A percentile compares a stretch with the other conserved stretches of the same genome.
These are phyloP conservation scores for Muricea muricata DNA, from an alignment of 92 coral and sea anemone genomes.

Conservation along the genomic window DNA sequence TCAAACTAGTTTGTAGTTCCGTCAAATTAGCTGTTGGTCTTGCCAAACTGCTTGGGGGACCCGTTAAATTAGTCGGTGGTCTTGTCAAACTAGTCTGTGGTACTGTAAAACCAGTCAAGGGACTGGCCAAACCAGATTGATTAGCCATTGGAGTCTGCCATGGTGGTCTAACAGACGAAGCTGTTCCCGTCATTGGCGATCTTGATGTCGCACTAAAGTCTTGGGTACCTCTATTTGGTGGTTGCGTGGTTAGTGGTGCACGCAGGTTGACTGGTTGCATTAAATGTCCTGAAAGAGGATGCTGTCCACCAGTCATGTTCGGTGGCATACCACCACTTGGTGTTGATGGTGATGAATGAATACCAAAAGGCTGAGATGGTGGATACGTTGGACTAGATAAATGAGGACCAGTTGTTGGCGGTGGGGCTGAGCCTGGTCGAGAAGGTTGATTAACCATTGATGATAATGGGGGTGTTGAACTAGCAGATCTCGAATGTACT, in stretches of 20 bases:
- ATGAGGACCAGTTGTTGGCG: neutral
- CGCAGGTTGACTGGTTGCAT: neutral
- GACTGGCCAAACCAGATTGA: conserved; percentile 2
- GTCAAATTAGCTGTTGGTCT: neutral
- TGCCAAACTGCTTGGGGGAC: neutral
- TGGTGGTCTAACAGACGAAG: conserved; percentile 24
- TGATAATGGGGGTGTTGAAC: conserved; percentile 60
- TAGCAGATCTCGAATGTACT: conserved; percentile 40
- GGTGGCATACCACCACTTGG: conserved; percentile 5
- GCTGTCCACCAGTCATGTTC: neutral
- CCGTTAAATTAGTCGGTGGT: neutral
- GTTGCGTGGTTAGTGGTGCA: neutral
- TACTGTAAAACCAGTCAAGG: neutral
- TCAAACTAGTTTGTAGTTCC: conserved; percentile 6
- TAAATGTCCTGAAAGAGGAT: neutral
- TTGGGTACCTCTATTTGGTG: neutral
- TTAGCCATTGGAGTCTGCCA: conserved; percentile 1
- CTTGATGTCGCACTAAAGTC: neutral
- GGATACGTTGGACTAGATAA: conserved; percentile 9
- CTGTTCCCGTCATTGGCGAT: neutral
- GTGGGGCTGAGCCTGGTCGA: conserved; percentile 76
- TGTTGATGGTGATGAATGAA: neutral
- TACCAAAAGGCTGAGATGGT: neutral
- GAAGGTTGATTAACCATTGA: conserved; percentile 58
- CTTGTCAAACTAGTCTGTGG: neutral